Conservation (phyloP, 2,797 vertebrate species). For the Lates japonicus region DNA sequence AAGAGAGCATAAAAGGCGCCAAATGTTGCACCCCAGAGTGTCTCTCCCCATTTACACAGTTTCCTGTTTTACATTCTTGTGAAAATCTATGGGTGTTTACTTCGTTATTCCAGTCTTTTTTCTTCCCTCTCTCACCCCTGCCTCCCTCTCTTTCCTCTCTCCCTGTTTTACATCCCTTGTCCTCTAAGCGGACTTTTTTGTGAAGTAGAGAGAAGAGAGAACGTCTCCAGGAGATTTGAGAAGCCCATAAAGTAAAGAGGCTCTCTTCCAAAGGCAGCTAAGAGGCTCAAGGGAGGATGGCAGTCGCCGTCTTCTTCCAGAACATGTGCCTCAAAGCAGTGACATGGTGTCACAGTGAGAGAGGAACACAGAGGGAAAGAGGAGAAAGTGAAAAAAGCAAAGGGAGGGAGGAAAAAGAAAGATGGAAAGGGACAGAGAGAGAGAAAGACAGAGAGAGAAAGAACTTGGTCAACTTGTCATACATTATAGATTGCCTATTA, state of each 20-base stretch:
- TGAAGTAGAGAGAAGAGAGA: constrained; percentile 55
- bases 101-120: constrained; percentile 15
- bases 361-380: constrained; percentile 44
- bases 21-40: constrained; percentile 46
- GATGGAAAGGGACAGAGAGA: neutral
- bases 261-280: constrained; percentile 78
- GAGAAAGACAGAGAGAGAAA: constrained; percentile 40
- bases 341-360: constrained; percentile 76
- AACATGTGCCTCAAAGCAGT: constrained; percentile 81
- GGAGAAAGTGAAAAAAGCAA: constrained; percentile 26
- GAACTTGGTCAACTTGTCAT: constrained; percentile 80
- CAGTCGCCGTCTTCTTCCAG: constrained; percentile 71
- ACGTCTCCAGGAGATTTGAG: constrained; percentile 76
- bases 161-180: constrained; percentile 62
- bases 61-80: constrained; percentile 26
- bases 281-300: constrained; percentile 80
- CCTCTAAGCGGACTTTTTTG: constrained; percentile 69
- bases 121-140: neutral
- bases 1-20: constrained; percentile 48
- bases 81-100: constrained; percentile 32
- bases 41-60: constrained; percentile 33
- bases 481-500: constrained; percentile 80
- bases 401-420: neutral
- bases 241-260: constrained; percentile 74
- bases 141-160: constrained; percentile 7